phyloP scores from a whole-genome alignment of 2,797 vertebrate species.

The Carcharodon carcharias region DNA sequence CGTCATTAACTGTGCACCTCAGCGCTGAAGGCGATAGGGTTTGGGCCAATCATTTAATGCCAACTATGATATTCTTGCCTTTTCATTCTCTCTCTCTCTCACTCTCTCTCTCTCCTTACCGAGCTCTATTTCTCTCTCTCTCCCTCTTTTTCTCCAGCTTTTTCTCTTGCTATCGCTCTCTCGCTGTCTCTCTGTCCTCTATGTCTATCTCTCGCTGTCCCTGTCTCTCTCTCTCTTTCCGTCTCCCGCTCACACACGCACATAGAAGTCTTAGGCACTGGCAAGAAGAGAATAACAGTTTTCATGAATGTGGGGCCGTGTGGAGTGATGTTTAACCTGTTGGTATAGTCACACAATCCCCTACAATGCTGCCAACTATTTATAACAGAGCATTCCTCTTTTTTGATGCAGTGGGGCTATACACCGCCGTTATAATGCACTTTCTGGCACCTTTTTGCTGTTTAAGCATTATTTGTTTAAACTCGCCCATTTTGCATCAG shows the following conservation, averaged over 20 bases:
- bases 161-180: not conserved
- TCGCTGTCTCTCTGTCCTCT: not conserved
- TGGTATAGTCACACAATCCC: not conserved
- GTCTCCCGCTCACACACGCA: no score
- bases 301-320: not conserved
- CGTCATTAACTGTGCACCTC: conserved; percentile 27
- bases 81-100: not conserved
- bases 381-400: not conserved
- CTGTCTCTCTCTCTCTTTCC: not conserved
- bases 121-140: not conserved
- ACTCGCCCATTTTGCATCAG: not conserved
- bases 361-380: not conserved
- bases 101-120: not conserved
- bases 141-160: not conserved
- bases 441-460: not conserved
- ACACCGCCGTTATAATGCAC: not conserved
- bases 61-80: not conserved
- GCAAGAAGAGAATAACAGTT: not conserved
- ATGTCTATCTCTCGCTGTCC: not conserved
- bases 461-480: not conserved
- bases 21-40: not conserved
- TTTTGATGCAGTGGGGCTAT: not conserved
- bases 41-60: not conserved
- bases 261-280: not conserved
- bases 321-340: not conserved